phyloP scores from a whole-genome alignment of 2,113 vertebrate genomes.

The Podarcis raffonei region DNA sequence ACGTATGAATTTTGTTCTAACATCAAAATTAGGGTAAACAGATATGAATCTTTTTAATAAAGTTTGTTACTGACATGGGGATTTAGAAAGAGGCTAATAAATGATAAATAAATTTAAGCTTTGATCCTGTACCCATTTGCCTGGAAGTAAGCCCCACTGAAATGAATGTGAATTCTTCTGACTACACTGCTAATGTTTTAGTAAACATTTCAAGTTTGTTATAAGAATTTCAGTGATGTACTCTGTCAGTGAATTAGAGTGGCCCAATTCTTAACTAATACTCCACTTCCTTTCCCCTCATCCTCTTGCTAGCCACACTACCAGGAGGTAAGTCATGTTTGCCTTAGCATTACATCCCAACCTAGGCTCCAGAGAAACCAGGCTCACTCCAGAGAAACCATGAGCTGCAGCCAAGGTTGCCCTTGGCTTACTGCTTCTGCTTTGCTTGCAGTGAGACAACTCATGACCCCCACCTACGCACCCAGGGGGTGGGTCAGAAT shows the following conservation, averaged over 20 bases:
- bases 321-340: no score
- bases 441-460: no score
- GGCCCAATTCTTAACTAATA: no score
- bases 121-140: neutral
- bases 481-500: no score
- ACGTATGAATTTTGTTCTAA: neutral
- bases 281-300: no score
- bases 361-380: no score
- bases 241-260: neutral
- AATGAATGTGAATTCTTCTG: neutral
- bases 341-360: no score
- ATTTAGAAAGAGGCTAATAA: neutral
- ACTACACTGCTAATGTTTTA: neutral
- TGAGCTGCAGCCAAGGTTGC: no score
- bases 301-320: no score
- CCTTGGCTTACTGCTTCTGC: no score
- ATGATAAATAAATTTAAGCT: neutral
- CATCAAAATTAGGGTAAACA: neutral
- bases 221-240: neutral
- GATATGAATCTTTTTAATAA: neutral
- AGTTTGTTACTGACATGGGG: neutral
- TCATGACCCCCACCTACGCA: no score
- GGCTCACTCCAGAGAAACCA: no score
- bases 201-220: neutral
- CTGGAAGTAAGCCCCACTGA: neutral